Percentiles rank a stretch among this genome's conserved stretches.
Conservation (phyloP, 1,140 invertebrate species). For the Metopolophium dirhodum region DNA sequence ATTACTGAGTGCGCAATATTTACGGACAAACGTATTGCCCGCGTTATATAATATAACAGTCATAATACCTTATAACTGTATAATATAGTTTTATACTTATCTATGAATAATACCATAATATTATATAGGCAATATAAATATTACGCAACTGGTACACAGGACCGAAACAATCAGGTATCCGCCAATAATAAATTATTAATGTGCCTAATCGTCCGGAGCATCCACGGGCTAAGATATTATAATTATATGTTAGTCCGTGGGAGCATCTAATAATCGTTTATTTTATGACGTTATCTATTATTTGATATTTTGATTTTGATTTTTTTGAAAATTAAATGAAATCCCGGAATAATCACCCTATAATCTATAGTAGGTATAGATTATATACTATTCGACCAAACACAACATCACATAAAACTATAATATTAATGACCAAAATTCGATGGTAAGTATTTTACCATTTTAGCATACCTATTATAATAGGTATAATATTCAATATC, state of each 20-base stretch:
- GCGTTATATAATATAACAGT: neutral
- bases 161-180: neutral
- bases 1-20: neutral
- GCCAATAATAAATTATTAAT: neutral
- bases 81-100: too few relatives aligned
- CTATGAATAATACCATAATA: too few relatives aligned
- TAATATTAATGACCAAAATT: neutral
- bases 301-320: neutral
- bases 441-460: neutral
- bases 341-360: neutral
- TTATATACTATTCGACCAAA: too few relatives aligned
- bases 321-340: neutral
- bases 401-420: too few relatives aligned
- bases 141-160: neutral
- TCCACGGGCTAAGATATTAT: too few relatives aligned
- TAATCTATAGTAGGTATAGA: too few relatives aligned
- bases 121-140: too few relatives aligned
- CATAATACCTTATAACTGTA: neutral
- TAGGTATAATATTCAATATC: neutral
- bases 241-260: too few relatives aligned
- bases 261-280: neutral
- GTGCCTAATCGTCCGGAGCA: neutral
- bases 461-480: neutral
- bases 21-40: neutral
- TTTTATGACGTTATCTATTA: neutral